Evolutionary conservation across 2,888 invertebrate genomes (phyloP).

Genomic region (Aleiodes alternator): DNA sequence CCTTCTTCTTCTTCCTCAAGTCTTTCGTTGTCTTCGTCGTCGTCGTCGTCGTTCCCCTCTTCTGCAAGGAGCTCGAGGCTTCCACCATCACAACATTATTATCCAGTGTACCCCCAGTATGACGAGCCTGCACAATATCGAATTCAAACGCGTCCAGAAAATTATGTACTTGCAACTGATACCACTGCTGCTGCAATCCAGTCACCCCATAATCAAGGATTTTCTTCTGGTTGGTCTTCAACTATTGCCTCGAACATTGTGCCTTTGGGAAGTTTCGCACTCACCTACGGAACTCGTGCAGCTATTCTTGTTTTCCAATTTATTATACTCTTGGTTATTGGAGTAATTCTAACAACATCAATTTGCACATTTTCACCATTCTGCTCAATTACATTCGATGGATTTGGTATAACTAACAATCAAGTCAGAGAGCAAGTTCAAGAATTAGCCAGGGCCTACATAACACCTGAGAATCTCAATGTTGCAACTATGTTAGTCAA

Average conservation of each 20-base stretch:
- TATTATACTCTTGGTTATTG: slow-evolving; percentile 74
- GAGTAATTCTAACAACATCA: slow-evolving; percentile 78
- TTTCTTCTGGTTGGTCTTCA: slow-evolving; percentile 48
- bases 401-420: slow-evolving; percentile 62
- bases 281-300: slow-evolving; percentile 57
- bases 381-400: slow-evolving; percentile 79
- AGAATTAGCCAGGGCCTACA: slow-evolving; percentile 78
- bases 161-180: slow-evolving; percentile 56
- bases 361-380: slow-evolving; percentile 81
- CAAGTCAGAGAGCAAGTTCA: slow-evolving; percentile 64
- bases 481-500: slow-evolving; percentile 79
- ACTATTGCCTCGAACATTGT: slow-evolving; percentile 53
- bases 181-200: not conserved
- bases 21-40: too few relatives aligned
- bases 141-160: slow-evolving; percentile 33
- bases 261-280: slow-evolving; percentile 56
- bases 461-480: slow-evolving; percentile 79
- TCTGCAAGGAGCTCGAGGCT: too few relatives aligned
- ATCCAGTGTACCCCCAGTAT: slow-evolving; percentile 60
- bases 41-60: too few relatives aligned
- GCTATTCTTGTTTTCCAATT: slow-evolving; percentile 54
- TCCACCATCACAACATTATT: slow-evolving; percentile 46
- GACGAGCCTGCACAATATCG: not conserved
- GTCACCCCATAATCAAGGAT: too few relatives aligned
- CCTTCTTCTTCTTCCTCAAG: too few relatives aligned